Percentiles rank a stretch among this genome's conserved stretches.
Evolutionary conservation across 2,888 invertebrate species (phyloP).

Genomic region (Aphodius granarius): DNA sequence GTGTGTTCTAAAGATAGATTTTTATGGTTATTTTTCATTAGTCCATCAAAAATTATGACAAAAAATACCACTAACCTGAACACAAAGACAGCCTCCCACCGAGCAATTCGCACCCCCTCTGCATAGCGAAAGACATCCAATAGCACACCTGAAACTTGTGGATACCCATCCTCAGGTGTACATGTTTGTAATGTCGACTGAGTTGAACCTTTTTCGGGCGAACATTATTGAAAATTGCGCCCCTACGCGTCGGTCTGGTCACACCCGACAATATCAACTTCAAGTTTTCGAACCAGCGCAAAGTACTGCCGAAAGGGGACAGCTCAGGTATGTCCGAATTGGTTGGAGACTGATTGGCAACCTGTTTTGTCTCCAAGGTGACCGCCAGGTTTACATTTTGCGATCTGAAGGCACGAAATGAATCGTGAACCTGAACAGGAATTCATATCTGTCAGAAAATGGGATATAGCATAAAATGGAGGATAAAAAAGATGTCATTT

Average conservation of each 20-base stretch:
- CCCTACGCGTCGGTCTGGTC: slow-evolving; percentile 92
- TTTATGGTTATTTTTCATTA: no score
- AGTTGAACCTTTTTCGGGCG: slow-evolving; percentile 87
- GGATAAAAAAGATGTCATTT: no score
- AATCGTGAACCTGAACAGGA: slow-evolving; percentile 78
- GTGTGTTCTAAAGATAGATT: slow-evolving; percentile 60
- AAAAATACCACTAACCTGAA: slow-evolving; percentile 55
- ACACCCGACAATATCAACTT: slow-evolving; percentile 91
- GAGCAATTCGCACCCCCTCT: slow-evolving; percentile 85
- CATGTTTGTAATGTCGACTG: slow-evolving; percentile 87
- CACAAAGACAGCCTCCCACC: slow-evolving; percentile 82
- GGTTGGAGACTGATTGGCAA: slow-evolving; percentile 53
- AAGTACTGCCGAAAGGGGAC: slow-evolving; percentile 88
- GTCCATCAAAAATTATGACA: background rate
- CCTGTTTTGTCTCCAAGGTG: slow-evolving; percentile 72
- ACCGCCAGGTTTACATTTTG: slow-evolving; percentile 79
- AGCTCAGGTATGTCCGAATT: slow-evolving; percentile 68
- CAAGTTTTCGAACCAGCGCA: slow-evolving; percentile 95
- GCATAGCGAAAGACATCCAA: slow-evolving; percentile 97
- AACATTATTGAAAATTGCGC: slow-evolving; percentile 82
- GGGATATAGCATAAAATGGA: no score
- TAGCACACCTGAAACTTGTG: slow-evolving; percentile 89
- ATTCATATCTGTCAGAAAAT: no score
- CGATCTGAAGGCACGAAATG: slow-evolving; percentile 92
- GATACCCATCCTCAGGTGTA: slow-evolving; percentile 82